phyloP scores from a whole-genome alignment of 2,888 invertebrate species.

The Amphimallon solstitiale region DNA sequence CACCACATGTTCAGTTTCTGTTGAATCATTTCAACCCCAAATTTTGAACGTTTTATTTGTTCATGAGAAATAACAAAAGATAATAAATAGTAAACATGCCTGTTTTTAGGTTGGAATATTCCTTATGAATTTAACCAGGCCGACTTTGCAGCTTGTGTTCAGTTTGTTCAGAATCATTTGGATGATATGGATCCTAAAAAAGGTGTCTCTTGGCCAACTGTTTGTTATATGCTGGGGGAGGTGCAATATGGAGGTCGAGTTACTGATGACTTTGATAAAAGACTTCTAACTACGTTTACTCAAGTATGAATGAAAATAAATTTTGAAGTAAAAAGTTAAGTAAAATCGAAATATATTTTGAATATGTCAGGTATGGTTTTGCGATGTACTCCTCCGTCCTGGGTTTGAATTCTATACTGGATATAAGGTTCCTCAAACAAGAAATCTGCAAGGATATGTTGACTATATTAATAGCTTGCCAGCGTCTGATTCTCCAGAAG shows the following conservation, averaged over 20 bases:
- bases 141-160: slow-evolving; percentile 94
- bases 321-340: not conserved
- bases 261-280: slow-evolving; percentile 96
- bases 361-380: slow-evolving; percentile 83
- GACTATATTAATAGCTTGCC: slow-evolving; percentile 90
- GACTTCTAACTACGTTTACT: slow-evolving; percentile 91
- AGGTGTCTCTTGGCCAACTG: slow-evolving; percentile 96
- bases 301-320: slow-evolving; percentile 60
- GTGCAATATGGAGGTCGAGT: slow-evolving; percentile 86
- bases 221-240: slow-evolving; percentile 97
- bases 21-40: too few species aligned
- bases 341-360: too few species aligned
- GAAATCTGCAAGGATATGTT: slow-evolving; percentile 81
- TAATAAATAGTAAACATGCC: too few species aligned
- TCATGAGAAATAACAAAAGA: too few species aligned
- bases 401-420: slow-evolving; percentile 94
- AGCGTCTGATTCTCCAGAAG: slow-evolving; percentile 90
- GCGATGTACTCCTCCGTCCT: slow-evolving; percentile 85
- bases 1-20: too few species aligned
- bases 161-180: slow-evolving; percentile 95
- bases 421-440: slow-evolving; percentile 89
- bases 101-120: slow-evolving; percentile 90
- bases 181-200: slow-evolving; percentile 98
- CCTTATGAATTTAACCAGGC: slow-evolving; percentile 98
- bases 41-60: too few species aligned